phyloP scores from a whole-genome alignment of 2,797 vertebrate genomes.

The Tenualosa thibaudeaui region DNA sequence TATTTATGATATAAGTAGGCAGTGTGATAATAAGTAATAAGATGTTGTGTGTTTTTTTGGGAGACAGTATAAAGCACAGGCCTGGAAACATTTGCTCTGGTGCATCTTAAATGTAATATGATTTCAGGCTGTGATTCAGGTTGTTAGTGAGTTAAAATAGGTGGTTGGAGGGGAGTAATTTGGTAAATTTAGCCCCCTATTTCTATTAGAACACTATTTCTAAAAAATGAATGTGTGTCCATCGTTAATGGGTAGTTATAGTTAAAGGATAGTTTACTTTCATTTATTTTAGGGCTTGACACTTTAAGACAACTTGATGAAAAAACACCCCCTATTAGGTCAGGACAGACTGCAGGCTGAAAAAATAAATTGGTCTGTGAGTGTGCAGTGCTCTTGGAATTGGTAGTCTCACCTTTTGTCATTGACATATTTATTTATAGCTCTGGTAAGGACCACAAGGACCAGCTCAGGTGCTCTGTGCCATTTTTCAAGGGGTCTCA shows the following conservation, averaged over 20 bases:
- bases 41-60: background rate
- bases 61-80: background rate
- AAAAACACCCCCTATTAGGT: background rate
- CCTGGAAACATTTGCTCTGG: background rate
- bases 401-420: background rate
- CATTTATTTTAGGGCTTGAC: no score
- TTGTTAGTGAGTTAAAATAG: background rate
- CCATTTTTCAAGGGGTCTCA: constrained; percentile 10
- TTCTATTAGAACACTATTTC: no score
- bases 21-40: background rate
- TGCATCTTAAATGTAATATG: no score
- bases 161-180: no score
- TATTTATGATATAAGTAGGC: background rate
- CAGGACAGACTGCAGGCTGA: constrained; percentile 8
- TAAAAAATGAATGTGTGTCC: no score
- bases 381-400: background rate
- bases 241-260: no score
- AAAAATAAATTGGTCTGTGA: background rate
- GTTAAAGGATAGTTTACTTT: no score
- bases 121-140: background rate
- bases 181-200: no score
- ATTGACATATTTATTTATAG: background rate
- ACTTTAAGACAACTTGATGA: no score
- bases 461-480: background rate
- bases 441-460: constrained; percentile 6